Evolutionary conservation across 2,888 invertebrate species (phyloP), one percentile per base, ranked within the genome.

Genomic region (Nemotelus nigrinus): DNA sequence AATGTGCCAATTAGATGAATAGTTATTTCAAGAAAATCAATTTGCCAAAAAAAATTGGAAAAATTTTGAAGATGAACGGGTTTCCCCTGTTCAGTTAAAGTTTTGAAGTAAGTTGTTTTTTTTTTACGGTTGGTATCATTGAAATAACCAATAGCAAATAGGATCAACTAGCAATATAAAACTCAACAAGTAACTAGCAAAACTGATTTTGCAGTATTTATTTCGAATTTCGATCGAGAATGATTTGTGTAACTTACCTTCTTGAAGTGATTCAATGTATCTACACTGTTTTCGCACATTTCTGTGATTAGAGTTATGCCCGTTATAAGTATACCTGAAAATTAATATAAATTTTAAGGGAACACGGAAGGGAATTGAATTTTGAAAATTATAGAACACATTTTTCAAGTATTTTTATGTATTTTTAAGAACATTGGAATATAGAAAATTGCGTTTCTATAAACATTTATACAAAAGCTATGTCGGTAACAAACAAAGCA

Each of bases 201-300:
- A 70, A 70, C 44, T 45, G 10, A 8, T 45, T 65, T 44, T 3
- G 25, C 25, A 25, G 25, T 25, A 25, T n/a, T n/a, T n/a, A n/a
- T n/a, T n/a, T n/a, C n/a, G n/a, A n/a, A n/a, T n/a, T n/a, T n/a
- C n/a, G n/a, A n/a, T 25, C 0, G 25, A 25, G 25, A 25, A 25
- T 25, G 25, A 25, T 53, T 70, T 41, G 39, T 55, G 50, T 43
- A 39, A 85, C 88, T 89, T 88, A 98, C 99, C 94, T 98, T 98
- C 89, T 98, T 98, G 88, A 99, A 99, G 88, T 99, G 98, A 87
- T 94, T 94, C 82, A 99, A 90, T 2, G 99, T 98, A 86, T 99
- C 99, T 7, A 96, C 93, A 86, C 98, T 98, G 86, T 96, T 94
- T 87, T 98, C 98, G 88, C 99, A 99, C 99, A 99, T 99, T 89